These are phyloP conservation scores for Gerris buenoi DNA, from an alignment of 1,140 invertebrate genomes.

Conservation along the genomic window DNA sequence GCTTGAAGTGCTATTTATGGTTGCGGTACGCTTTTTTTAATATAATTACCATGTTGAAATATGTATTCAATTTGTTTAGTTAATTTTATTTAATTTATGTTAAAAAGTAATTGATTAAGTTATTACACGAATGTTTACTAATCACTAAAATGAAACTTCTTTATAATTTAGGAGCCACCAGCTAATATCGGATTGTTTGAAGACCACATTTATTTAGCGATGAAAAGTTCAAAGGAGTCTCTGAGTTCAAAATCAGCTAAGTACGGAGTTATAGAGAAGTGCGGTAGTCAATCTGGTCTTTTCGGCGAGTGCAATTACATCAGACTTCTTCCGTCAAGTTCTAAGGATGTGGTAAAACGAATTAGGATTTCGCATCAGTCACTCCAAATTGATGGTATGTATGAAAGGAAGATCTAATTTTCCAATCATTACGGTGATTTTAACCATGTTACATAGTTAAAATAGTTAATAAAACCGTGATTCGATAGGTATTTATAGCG, in stretches of 20 bases:
- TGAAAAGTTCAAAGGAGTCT: neutral
- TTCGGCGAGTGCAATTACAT: slow-evolving; percentile 10
- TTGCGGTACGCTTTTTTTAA: no score
- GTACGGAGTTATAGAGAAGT: slow-evolving; percentile 14
- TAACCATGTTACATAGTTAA: no score
- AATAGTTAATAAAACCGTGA: no score
- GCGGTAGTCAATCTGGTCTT: slow-evolving; percentile 9
- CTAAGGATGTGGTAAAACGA: neutral
- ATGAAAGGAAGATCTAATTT: no score
- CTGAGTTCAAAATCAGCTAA: neutral
- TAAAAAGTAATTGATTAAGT: no score
- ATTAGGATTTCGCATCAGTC: slow-evolving; percentile 16
- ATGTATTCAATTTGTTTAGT: no score
- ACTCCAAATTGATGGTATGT: slow-evolving; percentile 13
- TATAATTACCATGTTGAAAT: no score
- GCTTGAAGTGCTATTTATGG: neutral
- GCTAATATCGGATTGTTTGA: slow-evolving; percentile 19
- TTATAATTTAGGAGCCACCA: slow-evolving; percentile 14
- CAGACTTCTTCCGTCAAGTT: slow-evolving; percentile 9
- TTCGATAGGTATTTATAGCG: no score
- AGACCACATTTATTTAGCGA: slow-evolving; percentile 19
- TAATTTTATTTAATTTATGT: no score
- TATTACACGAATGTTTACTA: no score
- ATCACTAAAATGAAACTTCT: no score
- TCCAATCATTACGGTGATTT: no score